A percentile compares a stretch with the other conserved stretches of the same genome.
phyloP scores from a whole-genome alignment of 2,797 vertebrate genomes.

The Acanthis flammea region DNA sequence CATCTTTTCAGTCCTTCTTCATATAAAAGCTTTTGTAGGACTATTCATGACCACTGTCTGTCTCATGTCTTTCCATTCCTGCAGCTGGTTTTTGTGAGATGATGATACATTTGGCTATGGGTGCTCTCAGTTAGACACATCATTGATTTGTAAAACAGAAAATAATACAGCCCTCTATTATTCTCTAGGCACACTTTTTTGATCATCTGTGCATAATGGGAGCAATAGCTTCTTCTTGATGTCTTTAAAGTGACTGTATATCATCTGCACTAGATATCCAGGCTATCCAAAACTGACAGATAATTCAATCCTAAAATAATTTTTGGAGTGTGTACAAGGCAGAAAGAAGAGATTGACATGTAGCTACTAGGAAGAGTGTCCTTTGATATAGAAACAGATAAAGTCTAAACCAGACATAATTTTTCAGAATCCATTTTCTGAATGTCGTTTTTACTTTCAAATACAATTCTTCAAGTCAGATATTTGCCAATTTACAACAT shows the following conservation, averaged over 20 bases:
- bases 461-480: background rate
- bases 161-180: background rate
- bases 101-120: background rate
- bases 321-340: background rate
- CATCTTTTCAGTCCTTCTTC: background rate
- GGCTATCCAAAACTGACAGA: background rate
- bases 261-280: background rate
- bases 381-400: conserved; percentile 25
- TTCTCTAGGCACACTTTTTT: background rate
- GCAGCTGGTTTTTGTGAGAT: background rate
- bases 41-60: background rate
- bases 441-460: conserved; percentile 1
- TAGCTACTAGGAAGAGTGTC: background rate
- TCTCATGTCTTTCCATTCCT: background rate
- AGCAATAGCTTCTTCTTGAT: background rate
- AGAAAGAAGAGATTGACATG: background rate
- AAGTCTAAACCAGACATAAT: background rate
- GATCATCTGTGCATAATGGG: background rate
- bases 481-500: background rate
- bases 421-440: conserved; percentile 21
- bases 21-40: background rate
- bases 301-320: conserved; percentile 17
- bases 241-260: background rate
- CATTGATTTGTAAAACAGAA: background rate
- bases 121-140: background rate